Evolutionary conservation across 64 coral and sea anemone genomes (phyloP).

Genomic region (Acropora tenuis): DNA sequence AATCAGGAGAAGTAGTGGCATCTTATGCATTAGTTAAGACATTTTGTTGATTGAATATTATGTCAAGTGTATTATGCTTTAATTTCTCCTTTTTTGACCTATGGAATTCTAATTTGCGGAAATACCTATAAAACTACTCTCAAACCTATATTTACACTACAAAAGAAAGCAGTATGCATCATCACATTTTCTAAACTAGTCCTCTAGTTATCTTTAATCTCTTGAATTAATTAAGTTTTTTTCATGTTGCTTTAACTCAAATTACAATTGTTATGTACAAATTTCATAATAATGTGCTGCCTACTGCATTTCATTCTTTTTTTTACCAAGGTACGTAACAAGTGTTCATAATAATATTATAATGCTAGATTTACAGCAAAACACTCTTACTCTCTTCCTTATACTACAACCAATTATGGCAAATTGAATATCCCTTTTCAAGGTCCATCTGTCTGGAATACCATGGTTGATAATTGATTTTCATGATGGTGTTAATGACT

Average conservation of each 20-base stretch:
- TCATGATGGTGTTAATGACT: too few relatives aligned
- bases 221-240: not conserved
- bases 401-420: too few relatives aligned
- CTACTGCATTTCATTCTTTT: not conserved
- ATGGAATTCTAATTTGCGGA: conserved; percentile 2
- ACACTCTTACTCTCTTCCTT: too few relatives aligned
- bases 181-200: conserved; percentile 10
- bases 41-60: not conserved
- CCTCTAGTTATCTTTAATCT: not conserved
- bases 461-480: too few relatives aligned
- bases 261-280: not conserved
- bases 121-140: not conserved
- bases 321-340: not conserved
- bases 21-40: conserved; percentile 2
- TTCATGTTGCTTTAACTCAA: not conserved
- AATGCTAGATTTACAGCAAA: too few relatives aligned
- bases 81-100: conserved; percentile 4
- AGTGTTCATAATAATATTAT: too few relatives aligned
- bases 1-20: not conserved
- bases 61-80: not conserved
- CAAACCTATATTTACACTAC: conserved; percentile 2
- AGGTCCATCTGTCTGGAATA: too few relatives aligned
- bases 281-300: not conserved
- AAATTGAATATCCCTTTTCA: too few relatives aligned
- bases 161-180: not conserved